These are phyloP conservation scores for Apodemus sylvaticus DNA, from an alignment of 2,113 vertebrate species.

Conservation along the genomic window DNA sequence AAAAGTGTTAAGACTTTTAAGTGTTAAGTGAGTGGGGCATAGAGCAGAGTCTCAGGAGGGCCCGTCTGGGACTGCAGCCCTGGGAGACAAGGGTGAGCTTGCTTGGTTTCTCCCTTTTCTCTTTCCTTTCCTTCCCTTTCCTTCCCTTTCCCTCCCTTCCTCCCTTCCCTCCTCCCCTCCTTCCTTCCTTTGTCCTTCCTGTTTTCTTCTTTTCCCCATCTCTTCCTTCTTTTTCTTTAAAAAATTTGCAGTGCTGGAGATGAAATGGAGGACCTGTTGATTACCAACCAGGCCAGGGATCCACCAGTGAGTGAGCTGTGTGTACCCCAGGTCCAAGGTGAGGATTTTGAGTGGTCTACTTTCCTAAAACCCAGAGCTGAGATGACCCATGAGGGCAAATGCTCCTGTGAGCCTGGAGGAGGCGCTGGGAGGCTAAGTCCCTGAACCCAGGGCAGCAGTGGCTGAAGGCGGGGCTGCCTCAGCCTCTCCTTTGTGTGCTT, in stretches of 20 bases:
- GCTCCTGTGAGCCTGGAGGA: neutral
- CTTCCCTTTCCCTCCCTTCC: fast-evolving
- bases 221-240: neutral
- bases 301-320: no score
- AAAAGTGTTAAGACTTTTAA: fast-evolving
- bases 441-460: fast-evolving
- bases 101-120: neutral
- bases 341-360: fast-evolving
- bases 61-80: neutral
- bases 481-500: fast-evolving
- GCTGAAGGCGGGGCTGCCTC: fast-evolving
- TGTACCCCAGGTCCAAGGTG: neutral
- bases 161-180: fast-evolving
- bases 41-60: neutral
- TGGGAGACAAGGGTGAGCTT: neutral
- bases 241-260: no score
- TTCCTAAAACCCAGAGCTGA: no score
- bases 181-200: no score
- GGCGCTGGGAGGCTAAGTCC: fast-evolving
- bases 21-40: neutral
- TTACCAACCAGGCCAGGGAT: neutral
- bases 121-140: neutral
- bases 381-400: neutral
- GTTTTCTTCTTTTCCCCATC: no score
- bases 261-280: neutral